phyloP scores from a whole-genome alignment of 2,113 vertebrate species.

The Microcebus ravelobensis region DNA sequence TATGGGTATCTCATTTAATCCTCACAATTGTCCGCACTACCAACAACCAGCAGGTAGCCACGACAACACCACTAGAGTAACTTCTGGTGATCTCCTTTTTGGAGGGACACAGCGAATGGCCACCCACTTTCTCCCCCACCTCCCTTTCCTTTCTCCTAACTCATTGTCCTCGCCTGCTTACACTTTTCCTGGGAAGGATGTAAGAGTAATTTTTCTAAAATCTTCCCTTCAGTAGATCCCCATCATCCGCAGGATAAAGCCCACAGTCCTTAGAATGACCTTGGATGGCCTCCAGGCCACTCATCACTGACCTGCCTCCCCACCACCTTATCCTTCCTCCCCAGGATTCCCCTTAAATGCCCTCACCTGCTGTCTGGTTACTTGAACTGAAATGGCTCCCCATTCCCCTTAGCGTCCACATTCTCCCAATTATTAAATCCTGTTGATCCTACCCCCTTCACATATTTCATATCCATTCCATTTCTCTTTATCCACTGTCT shows the following conservation, averaged over 20 bases:
- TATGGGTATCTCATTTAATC: background rate
- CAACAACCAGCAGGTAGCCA: background rate
- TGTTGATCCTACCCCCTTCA: background rate
- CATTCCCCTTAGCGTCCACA: background rate
- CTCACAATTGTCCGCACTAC: background rate
- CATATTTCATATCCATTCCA: background rate
- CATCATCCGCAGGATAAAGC: background rate
- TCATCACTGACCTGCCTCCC: background rate
- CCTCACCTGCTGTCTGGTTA: background rate
- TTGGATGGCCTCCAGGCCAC: background rate
- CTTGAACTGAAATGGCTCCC: background rate
- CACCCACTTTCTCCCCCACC: background rate
- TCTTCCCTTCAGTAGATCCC: background rate
- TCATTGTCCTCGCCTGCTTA: background rate
- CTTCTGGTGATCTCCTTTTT: background rate
- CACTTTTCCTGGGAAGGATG: background rate
- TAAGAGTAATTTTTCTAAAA: background rate
- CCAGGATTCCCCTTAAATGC: background rate
- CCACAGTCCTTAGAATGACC: background rate
- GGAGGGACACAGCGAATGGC: background rate
- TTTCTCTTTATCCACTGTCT: background rate
- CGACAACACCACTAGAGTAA: background rate
- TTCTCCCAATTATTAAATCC: background rate
- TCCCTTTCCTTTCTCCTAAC: background rate
- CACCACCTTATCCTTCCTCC: rapidly evolving